phyloP scores from a whole-genome alignment of 2,888 invertebrate genomes.

The Dasypogon diadema region DNA sequence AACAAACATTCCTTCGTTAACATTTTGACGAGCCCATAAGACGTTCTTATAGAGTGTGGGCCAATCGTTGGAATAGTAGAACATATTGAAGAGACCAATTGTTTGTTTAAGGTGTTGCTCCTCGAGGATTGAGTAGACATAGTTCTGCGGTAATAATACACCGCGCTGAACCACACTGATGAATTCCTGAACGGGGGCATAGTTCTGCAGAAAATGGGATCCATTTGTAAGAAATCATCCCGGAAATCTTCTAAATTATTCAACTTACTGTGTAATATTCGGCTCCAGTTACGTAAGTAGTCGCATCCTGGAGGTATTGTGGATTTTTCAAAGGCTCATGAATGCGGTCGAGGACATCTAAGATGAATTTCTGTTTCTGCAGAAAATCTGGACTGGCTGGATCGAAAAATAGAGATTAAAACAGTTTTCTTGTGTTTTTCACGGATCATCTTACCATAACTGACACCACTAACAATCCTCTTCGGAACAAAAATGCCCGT shows the following conservation, averaged over 20 bases:
- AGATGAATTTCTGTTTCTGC: slow-evolving; percentile 68
- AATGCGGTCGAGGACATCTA: slow-evolving; percentile 59
- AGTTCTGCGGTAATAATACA: slow-evolving; percentile 71
- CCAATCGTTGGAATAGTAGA: slow-evolving; percentile 74
- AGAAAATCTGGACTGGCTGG: slow-evolving; percentile 68
- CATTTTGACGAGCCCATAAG: slow-evolving; percentile 75
- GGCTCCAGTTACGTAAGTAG: slow-evolving; percentile 39
- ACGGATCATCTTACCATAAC: slow-evolving; percentile 41
- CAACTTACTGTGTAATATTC: slow-evolving; percentile 48
- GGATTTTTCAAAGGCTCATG: slow-evolving; percentile 47
- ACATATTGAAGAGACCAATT: slow-evolving; percentile 73
- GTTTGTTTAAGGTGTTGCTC: slow-evolving; percentile 72
- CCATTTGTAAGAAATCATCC: too few relatives aligned
- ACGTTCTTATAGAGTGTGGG: slow-evolving; percentile 72
- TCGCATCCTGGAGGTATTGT: slow-evolving; percentile 40
- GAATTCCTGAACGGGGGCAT: slow-evolving; percentile 48
- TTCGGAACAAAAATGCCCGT: slow-evolving; percentile 61
- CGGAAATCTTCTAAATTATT: too few relatives aligned
- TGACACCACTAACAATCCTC: slow-evolving; percentile 54
- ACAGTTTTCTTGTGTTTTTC: background rate
- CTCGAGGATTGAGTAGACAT: slow-evolving; percentile 71
- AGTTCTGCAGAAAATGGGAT: slow-evolving; percentile 36
- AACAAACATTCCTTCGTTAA: slow-evolving; percentile 81
- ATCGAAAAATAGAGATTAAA: background rate
- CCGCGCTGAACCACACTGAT: slow-evolving; percentile 62